Conservation (phyloP, 35 echinoderm and acorn worm genomes). For the Heliocidaris tuberculata region DNA sequence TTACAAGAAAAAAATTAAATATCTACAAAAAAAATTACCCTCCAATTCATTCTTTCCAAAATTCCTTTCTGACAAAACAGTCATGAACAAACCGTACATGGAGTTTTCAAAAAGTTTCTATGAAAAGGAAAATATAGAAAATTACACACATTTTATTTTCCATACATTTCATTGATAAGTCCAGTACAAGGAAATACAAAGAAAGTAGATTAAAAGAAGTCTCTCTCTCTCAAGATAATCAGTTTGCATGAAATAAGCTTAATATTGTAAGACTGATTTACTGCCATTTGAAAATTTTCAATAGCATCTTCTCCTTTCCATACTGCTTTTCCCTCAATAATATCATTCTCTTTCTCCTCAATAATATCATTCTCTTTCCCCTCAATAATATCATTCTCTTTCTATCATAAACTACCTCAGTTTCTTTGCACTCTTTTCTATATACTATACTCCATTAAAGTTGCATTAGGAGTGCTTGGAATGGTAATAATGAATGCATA, state of each 20-base stretch:
- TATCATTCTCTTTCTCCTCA: not conserved
- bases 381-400: not conserved
- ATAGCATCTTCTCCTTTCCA: not conserved
- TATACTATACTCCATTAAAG: conserved; percentile 10
- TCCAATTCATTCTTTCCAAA: no score
- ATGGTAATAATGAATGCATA: conserved; percentile 20
- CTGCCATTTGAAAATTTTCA: not conserved
- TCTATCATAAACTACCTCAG: not conserved
- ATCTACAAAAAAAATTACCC: no score
- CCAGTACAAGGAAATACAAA: not conserved
- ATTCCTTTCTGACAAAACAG: no score
- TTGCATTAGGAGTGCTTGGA: conserved; percentile 22
- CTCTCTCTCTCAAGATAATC: not conserved
- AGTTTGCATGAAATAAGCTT: not conserved
- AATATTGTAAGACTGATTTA: no score
- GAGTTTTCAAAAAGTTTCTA: no score
- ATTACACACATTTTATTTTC: no score
- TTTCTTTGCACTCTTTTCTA: not conserved
- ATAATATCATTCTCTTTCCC: not conserved
- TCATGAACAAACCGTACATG: no score
- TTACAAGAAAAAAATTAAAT: no score
- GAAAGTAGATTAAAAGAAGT: not conserved
- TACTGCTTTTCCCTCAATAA: not conserved
- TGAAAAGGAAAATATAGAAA: no score
- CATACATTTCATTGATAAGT: no score